Evolutionary conservation across 2,113 vertebrate species (phyloP).

Genomic region (Tauraco erythrolophus): DNA sequence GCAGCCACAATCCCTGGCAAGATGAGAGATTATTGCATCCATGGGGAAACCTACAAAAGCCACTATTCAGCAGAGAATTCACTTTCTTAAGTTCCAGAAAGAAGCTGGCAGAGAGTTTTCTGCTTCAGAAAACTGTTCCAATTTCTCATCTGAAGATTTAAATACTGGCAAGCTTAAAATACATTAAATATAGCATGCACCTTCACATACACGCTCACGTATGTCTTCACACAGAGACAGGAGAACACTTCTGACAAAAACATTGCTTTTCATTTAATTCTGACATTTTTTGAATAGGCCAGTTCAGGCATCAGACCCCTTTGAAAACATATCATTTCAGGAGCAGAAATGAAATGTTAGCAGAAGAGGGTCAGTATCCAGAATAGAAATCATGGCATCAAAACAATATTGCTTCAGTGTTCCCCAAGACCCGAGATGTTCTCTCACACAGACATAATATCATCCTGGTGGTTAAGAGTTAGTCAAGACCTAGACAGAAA

Average conservation of each 20-base stretch:
- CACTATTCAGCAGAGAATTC: constrained; percentile 3
- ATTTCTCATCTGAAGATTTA: neutral
- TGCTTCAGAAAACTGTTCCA: neutral
- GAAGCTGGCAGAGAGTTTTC: neutral
- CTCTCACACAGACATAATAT: neutral
- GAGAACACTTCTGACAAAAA: neutral
- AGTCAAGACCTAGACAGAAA: neutral
- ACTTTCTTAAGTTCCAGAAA: neutral
- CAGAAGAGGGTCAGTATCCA: neutral
- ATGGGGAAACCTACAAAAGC: neutral
- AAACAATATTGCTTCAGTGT: neutral
- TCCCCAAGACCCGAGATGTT: neutral
- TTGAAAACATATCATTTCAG: neutral
- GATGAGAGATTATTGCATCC: neutral
- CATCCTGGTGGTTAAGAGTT: neutral
- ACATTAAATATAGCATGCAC: neutral
- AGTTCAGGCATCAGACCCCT: neutral
- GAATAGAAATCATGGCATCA: neutral
- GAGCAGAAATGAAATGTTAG: neutral
- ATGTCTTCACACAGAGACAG: neutral
- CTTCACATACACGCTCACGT: accelerated
- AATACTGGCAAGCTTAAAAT: constrained; percentile 7
- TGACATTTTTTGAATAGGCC: neutral
- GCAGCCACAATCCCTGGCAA: neutral
- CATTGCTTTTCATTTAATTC: neutral